Base-by-base conservation (phyloP, 2,797 vertebrate species). In the Botia kubotai region DNA sequence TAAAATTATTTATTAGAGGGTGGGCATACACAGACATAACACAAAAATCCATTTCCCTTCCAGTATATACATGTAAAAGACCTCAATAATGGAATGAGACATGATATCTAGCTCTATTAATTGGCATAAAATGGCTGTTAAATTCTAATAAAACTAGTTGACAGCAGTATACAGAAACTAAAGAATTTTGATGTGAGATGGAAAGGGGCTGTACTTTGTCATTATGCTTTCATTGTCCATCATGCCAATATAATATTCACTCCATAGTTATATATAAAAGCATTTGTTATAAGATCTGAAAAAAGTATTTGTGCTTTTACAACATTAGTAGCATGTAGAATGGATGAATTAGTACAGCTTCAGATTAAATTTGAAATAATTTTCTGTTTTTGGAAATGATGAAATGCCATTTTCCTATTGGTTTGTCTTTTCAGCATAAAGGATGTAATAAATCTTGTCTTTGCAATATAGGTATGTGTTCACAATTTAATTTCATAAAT, bases 61-160 rank as follows among this genome's bases (percentile, higher is more conserved):
- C 29, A 43, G 77, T 77, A 62, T 46, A 26, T 73, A 7, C 13
- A 6, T 39, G n/a, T 39, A 43, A 57, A 77, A 76, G 12, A 55
- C 29, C 63, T 60, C 53, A 6, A 36, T 16, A 16, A 57, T 46
- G 39, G 2, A 52, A 72, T 23, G 36, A 75, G 23, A 11, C 23
- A 16, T 50, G 17, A 36, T 75, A 43, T 50, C 16, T 48, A 62
- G 57, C 72, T 74, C 23, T 52, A n/a, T 33, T 36, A 29, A 52
- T 21, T 33, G 11, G 73, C n/a, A 29, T 33, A 29, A 26, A 26
- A 26, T 26, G 23, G 16, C 65, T 58, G 13, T 75, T 50, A 6
- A 36, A 16, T 33, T 60, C 19, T 60, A 16, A 63, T 48, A 33
- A 17, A 53, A 46, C 33, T 17, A 53, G 74, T 39, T 21, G 33